Evolutionary conservation across 1,140 invertebrate genomes (phyloP).

Genomic region (Tetramorium simillimum): DNA sequence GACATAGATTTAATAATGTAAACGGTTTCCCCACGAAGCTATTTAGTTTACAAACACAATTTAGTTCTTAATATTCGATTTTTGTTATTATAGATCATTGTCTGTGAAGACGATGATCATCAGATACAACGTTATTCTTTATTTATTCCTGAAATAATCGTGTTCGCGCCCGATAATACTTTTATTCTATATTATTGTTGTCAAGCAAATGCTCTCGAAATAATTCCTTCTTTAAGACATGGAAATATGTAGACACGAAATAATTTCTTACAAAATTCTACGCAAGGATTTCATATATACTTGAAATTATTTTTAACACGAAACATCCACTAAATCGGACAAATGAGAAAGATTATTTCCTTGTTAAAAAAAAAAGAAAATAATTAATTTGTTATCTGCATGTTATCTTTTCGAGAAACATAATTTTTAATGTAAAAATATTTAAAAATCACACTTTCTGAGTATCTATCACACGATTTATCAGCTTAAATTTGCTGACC

Average conservation of each 20-base stretch:
- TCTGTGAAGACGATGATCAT: not conserved
- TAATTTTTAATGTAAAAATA: not conserved
- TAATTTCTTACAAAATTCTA: not conserved
- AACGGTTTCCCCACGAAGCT: not conserved
- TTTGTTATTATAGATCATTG: not conserved
- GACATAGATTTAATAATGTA: not conserved
- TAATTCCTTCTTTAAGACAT: not conserved
- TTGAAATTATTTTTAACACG: not conserved
- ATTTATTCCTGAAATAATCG: not conserved
- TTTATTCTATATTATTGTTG: not conserved
- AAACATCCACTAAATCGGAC: no score
- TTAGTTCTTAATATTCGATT: not conserved
- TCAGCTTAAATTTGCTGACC: not conserved
- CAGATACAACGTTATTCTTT: not conserved
- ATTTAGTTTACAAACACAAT: not conserved
- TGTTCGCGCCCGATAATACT: not conserved
- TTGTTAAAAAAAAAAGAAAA: no score
- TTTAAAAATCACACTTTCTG: not conserved
- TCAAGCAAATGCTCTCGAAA: not conserved
- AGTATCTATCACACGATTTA: not conserved
- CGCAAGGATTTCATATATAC: not conserved
- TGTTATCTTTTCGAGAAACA: not conserved
- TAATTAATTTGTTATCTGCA: not conserved
- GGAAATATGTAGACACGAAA: not conserved
- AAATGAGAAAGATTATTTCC: no score